A percentile compares a stretch with the other conserved stretches of the same genome.
Evolutionary conservation across 2,797 vertebrate species (phyloP).

Genomic region (Hypotaenidia okinawae): DNA sequence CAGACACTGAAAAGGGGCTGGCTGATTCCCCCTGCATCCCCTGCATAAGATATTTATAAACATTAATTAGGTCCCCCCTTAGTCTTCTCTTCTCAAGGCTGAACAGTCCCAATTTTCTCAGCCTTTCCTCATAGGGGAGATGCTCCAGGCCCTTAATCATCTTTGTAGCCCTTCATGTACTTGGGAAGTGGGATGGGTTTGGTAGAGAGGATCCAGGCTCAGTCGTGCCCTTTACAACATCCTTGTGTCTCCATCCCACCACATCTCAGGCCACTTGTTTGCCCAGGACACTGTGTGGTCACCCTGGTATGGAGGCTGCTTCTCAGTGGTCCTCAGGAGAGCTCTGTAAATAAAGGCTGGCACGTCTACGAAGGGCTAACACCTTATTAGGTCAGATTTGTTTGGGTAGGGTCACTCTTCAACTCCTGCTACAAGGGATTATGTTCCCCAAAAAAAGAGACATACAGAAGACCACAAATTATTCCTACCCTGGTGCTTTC

Average conservation of each 20-base stretch:
- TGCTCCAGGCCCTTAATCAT: too few relatives aligned
- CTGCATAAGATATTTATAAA: too few relatives aligned
- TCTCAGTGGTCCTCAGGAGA: background rate
- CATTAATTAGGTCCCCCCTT: too few relatives aligned
- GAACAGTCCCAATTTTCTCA: too few relatives aligned
- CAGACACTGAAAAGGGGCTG: too few relatives aligned
- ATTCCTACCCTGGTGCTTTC: background rate
- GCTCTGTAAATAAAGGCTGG: background rate
- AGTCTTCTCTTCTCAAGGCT: too few relatives aligned
- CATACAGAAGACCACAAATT: background rate
- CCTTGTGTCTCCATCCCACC: background rate
- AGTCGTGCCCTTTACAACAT: accelerated
- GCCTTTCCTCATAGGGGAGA: too few relatives aligned
- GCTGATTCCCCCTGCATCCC: too few relatives aligned
- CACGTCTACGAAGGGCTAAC: background rate
- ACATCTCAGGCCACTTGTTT: background rate
- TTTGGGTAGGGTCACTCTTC: background rate
- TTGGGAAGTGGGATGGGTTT: background rate
- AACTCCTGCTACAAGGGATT: background rate
- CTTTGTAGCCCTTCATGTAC: too few relatives aligned
- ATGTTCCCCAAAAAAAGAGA: background rate
- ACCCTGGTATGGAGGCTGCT: background rate
- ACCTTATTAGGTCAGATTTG: background rate
- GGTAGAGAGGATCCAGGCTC: background rate
- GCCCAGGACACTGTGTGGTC: background rate